Conservation (phyloP, 2,797 vertebrate genomes). For the Bufotes viridis region DNA sequence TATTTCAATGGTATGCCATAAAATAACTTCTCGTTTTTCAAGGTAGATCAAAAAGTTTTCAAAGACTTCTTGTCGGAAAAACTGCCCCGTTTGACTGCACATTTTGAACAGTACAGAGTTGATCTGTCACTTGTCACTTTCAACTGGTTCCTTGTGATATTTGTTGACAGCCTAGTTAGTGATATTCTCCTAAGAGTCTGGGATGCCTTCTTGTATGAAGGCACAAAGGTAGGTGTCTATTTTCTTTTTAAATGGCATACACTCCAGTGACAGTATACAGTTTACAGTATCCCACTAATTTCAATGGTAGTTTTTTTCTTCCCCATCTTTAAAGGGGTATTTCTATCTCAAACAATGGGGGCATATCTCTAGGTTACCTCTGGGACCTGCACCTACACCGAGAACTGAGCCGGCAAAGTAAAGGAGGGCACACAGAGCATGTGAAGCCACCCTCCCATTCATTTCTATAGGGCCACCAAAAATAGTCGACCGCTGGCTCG, state of each 20-base stretch:
- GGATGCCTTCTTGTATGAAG: conserved; percentile 95
- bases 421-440: too few relatives aligned
- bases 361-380: too few relatives aligned
- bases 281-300: too few relatives aligned
- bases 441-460: too few relatives aligned
- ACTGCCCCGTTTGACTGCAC: conserved; percentile 83
- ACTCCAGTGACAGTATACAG: not conserved
- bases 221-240: conserved; percentile 83
- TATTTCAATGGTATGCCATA: not conserved
- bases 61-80: conserved; percentile 91
- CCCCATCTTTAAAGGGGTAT: too few relatives aligned
- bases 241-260: not conserved
- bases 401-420: too few relatives aligned
- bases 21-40: conserved; percentile 34
- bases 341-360: too few relatives aligned
- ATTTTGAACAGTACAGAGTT: conserved; percentile 81
- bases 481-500: too few relatives aligned
- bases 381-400: too few relatives aligned
- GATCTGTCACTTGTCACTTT: conserved; percentile 91
- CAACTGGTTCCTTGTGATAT: conserved; percentile 93
- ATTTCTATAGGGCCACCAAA: too few relatives aligned
- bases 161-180: conserved; percentile 90
- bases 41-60: conserved; percentile 96
- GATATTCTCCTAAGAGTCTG: conserved; percentile 90
- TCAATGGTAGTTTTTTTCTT: too few relatives aligned